Conservation (phyloP, 92 coral and sea anemone species). For the Epizoanthus scotinus region DNA sequence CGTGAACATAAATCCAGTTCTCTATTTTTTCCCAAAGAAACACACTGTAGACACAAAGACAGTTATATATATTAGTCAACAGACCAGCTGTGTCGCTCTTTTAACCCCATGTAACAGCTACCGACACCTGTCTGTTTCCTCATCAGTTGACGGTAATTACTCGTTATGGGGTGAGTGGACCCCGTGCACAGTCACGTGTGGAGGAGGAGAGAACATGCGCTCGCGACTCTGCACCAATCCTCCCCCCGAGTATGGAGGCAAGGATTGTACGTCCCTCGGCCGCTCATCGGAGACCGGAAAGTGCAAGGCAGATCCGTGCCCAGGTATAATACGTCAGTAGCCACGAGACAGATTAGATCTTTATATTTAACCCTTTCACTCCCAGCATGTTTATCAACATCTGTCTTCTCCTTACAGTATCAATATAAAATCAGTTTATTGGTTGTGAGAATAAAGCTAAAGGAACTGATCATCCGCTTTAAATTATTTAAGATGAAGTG, state of each 20-base stretch:
- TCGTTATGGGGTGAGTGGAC: conserved; percentile 95
- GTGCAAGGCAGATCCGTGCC: conserved; percentile 85
- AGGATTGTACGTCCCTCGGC: conserved; percentile 84
- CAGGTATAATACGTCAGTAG: conserved; percentile 54
- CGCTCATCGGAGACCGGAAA: conserved; percentile 64
- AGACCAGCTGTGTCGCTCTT: too few species aligned
- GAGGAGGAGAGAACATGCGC: conserved; percentile 90
- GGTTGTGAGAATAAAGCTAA: too few species aligned
- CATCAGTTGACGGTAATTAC: conserved; percentile 81
- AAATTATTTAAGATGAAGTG: too few species aligned
- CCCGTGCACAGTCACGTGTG: conserved; percentile 83
- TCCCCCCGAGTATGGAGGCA: conserved; percentile 88
- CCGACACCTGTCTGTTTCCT: background rate
- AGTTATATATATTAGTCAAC: too few species aligned
- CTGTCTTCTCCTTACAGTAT: too few species aligned
- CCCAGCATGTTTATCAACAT: too few species aligned
- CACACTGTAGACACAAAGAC: too few species aligned
- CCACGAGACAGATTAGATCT: too few species aligned
- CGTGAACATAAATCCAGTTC: too few species aligned
- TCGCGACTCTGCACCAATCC: conserved; percentile 83
- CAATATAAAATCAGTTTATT: too few species aligned
- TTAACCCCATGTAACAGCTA: background rate
- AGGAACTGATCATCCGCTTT: too few species aligned
- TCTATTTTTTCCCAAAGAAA: too few species aligned
- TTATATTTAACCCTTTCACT: background rate